phyloP scores from a whole-genome alignment of 2,113 vertebrate genomes.

The Cynocephalus volans region DNA sequence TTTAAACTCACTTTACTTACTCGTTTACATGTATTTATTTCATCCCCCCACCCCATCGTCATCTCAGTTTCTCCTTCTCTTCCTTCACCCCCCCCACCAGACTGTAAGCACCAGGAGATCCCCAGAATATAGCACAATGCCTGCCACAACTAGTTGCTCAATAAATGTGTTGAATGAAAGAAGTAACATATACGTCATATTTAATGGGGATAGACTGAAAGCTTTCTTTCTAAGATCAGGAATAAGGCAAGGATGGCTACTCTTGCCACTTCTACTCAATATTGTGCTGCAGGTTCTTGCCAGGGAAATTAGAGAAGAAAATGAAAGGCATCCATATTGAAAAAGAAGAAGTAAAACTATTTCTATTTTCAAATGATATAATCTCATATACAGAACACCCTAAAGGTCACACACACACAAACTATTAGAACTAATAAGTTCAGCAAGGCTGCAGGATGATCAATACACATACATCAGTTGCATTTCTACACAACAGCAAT shows the following conservation, averaged over 20 bases:
- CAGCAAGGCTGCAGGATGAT: not conserved
- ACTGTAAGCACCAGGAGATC: not conserved
- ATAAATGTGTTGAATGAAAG: not conserved
- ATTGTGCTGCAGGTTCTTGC: not conserved
- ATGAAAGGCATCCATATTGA: not conserved
- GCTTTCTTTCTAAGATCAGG: not conserved
- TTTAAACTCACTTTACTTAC: not conserved
- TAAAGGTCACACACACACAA: not conserved
- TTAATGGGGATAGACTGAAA: not conserved
- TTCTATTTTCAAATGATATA: not conserved
- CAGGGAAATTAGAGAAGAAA: not conserved
- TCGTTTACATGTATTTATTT: not conserved
- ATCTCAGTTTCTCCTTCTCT: not conserved
- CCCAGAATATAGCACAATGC: not conserved
- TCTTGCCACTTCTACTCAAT: not conserved
- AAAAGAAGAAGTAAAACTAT: slow-evolving; percentile 45
- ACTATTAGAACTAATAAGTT: not conserved
- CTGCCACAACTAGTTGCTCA: not conserved
- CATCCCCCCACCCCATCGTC: not conserved
- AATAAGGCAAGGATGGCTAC: not conserved
- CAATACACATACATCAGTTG: not conserved
- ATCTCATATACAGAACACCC: not conserved
- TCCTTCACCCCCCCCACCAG: not conserved
- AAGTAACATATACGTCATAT: not conserved
- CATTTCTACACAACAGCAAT: not conserved